A percentile compares a stretch with the other conserved stretches of the same genome.
phyloP scores from a whole-genome alignment of 2,888 invertebrate species.

The Acronicta psi region DNA sequence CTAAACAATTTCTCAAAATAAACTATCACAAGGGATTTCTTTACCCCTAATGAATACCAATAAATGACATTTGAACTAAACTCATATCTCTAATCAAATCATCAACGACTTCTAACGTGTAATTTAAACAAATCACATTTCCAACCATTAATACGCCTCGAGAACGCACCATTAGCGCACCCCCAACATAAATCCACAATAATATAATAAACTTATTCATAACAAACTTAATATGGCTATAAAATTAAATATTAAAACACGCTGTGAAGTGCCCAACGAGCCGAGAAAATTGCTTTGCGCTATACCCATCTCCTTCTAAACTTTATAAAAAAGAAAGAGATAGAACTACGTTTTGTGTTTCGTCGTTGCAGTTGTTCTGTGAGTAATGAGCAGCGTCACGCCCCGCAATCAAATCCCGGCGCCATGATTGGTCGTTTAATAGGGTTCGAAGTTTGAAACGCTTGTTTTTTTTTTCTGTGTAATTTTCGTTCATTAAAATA shows the following conservation, averaged over 20 bases:
- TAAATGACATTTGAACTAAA: constrained; percentile 29
- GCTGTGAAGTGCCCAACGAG: constrained; percentile 73
- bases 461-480: constrained; percentile 69
- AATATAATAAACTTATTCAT: constrained; percentile 83
- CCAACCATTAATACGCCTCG: constrained; percentile 58
- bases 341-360: constrained; percentile 44
- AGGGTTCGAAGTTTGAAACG: constrained; percentile 78
- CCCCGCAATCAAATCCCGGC: constrained; percentile 80
- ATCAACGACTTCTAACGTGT: constrained; percentile 35
- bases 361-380: constrained; percentile 58
- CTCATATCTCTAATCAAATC: constrained; percentile 45
- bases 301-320: constrained; percentile 53
- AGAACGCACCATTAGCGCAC: constrained; percentile 73
- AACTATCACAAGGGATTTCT: constrained; percentile 7
- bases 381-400: constrained; percentile 85
- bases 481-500: constrained; percentile 78
- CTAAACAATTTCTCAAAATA: constrained; percentile 6
- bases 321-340: constrained; percentile 61
- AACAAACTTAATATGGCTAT: constrained; percentile 82
- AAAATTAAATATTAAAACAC: constrained; percentile 86
- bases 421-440: constrained; percentile 81
- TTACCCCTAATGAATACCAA: constrained; percentile 13
- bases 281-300: constrained; percentile 69
- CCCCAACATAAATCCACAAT: constrained; percentile 78
- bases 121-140: constrained; percentile 61